Evolutionary conservation across 2,797 vertebrate genomes (phyloP), one percentile per base, ranked within the genome.

Genomic region (Scolopax rusticola): DNA sequence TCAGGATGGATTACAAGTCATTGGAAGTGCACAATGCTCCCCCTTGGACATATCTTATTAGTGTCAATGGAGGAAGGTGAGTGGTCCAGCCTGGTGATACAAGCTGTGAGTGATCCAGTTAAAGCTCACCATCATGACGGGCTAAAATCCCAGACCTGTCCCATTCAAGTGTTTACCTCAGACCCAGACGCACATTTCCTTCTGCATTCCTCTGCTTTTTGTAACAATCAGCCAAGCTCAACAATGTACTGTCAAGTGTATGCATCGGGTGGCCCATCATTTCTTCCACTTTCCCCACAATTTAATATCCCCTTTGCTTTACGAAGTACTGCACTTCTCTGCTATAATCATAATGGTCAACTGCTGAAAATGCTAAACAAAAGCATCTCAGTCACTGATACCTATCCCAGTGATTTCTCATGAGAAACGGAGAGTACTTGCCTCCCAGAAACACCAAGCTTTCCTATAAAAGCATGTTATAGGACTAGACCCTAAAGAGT

Each of bases 21-120:
- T 3, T 32, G 16, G 36, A 45, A 2, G 2, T 36, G 6, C 12
- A 48, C 3, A 0, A 19, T 70, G 5, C 2, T 71, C 2, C 2
- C 9, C 8, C 7, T 67, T 27, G 8, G 14, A 51, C 14, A 8
- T 3, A 33, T 3, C 6, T 73, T 9, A 32, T 69, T 65, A 50
- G 4, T 56, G 23, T 28, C 3, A 2, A 15, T 8, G 11, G 36
- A 89, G 9, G 30, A 87, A 70, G 8, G 13, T 68, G 40, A 48
- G 20, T 17, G 6, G 4, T 53, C 9, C 63, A 40, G 27, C 10
- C 27, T 51, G 6, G 8, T 45, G 28, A 14, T 68, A 61, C 17
- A 67, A 61, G 19, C 11, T 85, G 43, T 38, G 71, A 74, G 30
- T 20, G 33, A 59, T 12, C 8, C 24, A 33, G 20, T 32, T 63